Base-by-base conservation (phyloP, 35 echinoderm and acorn worm species). In the Patiria miniata region DNA sequence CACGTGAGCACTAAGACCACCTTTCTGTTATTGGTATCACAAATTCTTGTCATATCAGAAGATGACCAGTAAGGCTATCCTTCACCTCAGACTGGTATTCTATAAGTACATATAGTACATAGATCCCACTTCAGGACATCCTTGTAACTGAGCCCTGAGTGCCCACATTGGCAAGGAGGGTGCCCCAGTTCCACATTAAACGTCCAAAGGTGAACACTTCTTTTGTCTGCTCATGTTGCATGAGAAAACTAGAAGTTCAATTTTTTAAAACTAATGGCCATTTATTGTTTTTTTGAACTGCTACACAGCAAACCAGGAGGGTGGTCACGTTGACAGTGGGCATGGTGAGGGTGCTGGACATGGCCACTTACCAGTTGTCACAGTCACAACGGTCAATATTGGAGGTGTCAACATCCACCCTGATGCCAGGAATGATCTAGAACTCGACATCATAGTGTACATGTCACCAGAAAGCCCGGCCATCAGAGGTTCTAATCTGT, bases 401-500 rank as follows among this genome's bases (percentile, higher is more conserved):
- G 53, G 18, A 0, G 80, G 84, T 53, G 15, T 59, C 16, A 81
- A 58, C 40, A 54, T 85, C 21, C 50, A 73, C 5, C 73, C 84
- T 19, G 92, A 87, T 52, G 52, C 77, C 77, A 44, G 77, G n/a
- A 94, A 44, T 47, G 79, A 83, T 34, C 47, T 94, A 39, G 40
- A 52, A 52, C 85, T 94, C 8, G 80, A 84, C 47, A 87, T 81
- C 0, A 30, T 26, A 5, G 54, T 82, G 1, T 69, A 83, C 19
- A 86, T 83, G 12, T 69, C 92, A 14, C 73, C 81, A 15, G 77
- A 85, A 1, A 80, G 87, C 28, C 44, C 80, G 0, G 81, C 52
- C 77, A 19, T 88, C 47, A 84, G 57, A 16, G 93, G 93, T 19
- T 5, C 51, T 8, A 77, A 89, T 38, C 53, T 95, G 4, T 95